These are phyloP conservation scores for Pediacus dermestoides DNA, from an alignment of 2,888 invertebrate species.

Conservation along the genomic window DNA sequence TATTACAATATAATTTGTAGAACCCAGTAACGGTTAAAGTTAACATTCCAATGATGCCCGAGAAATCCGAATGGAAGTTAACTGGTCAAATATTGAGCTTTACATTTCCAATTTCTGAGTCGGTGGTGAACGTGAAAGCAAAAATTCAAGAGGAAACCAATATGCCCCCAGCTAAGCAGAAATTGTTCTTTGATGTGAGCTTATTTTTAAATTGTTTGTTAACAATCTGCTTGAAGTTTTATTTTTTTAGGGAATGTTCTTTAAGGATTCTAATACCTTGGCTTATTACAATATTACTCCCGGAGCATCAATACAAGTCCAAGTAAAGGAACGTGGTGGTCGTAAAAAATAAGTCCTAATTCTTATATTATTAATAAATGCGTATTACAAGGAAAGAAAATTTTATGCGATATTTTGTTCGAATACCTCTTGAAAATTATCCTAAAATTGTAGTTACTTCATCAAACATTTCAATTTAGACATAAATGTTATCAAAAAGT, in stretches of 20 bases:
- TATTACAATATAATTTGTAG: constrained; percentile 51
- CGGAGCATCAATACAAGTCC: constrained; percentile 79
- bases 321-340: constrained; percentile 96
- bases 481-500: no score
- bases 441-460: no score
- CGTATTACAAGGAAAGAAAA: no score
- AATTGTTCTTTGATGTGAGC: constrained; percentile 85
- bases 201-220: constrained; percentile 8
- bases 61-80: constrained; percentile 93
- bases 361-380: constrained; percentile 3
- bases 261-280: constrained; percentile 92
- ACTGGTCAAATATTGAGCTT: constrained; percentile 84
- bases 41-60: constrained; percentile 75
- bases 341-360: constrained; percentile 76
- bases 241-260: constrained; percentile 83
- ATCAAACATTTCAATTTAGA: no score
- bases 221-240: constrained; percentile 1
- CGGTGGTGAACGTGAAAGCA: constrained; percentile 82
- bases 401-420: no score
- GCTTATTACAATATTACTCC: constrained; percentile 94
- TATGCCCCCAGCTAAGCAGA: constrained; percentile 96
- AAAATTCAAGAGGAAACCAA: constrained; percentile 81
- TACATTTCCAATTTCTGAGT: constrained; percentile 71
- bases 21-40: constrained; percentile 79
- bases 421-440: no score